Evolutionary conservation across 2,113 vertebrate species (phyloP), one percentile per base, ranked within the genome.

Genomic region (Anarrhichthys ocellatus): DNA sequence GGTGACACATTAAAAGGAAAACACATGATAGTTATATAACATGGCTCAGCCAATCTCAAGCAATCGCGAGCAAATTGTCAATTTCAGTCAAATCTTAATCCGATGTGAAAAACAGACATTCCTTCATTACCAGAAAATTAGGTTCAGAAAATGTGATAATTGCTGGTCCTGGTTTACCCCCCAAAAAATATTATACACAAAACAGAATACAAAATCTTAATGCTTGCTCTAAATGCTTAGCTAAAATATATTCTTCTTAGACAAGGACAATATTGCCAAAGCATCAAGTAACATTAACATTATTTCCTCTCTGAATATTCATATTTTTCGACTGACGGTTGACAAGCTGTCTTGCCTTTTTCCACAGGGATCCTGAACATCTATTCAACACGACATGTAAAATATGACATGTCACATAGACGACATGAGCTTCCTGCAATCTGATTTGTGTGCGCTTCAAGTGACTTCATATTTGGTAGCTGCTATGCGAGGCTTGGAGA

Each of bases 281-380:
- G 22, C 1, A 20, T 52, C 50, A 56, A 10, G 10, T 56, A 56
- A 11, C 13, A 13, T 52, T 1, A 52, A 24, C 20, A 54, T 18
- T 7, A 54, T 17, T 77, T 54, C 38, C 32, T 52, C 54, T 56
- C n/a, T 40, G 22, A 78, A 72, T 76, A 85, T 82, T 73, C 27
- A 59, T 32, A 59, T 54, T 42, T 61, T 52, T n/a, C 3, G 0
- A 13, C 29, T 50, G 4, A 20, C 52, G 66, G 46, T 2, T 29
- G 11, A 62, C 24, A 48, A 22, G 6, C 18, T 5, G 13, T 22
- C 4, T 64, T 58, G 20, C 24, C 8, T 73, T 58, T 9, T n/a
- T 29, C 46, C n/a, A 13, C 2, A 0, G 24, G 14, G 15, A 54
- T 42, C 46, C 6, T 65, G 6, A 54, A 67, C 22, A 61, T 78